Evolutionary conservation across 2,888 invertebrate species (phyloP), one percentile per base, ranked within the genome.

Genomic region (Nymphalis polychloros): DNA sequence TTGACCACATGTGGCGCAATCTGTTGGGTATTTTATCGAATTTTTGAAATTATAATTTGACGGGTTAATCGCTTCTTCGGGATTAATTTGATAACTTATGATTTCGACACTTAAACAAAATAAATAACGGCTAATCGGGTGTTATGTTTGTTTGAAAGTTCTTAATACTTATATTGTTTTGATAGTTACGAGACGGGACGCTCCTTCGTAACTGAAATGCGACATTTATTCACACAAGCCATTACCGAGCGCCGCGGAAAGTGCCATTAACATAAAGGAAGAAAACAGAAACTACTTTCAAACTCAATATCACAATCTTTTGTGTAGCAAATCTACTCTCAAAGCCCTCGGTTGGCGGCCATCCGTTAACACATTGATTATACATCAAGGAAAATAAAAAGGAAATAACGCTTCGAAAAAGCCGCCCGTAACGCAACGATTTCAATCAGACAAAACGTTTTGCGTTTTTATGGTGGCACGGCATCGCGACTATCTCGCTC

Each of bases 321-420:
- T 92, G 90, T 91, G 87, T 88, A 81, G 88, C 87, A 90, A 92
- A 92, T 90, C 86, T 91, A 90, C 86, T 89, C 83, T 83, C 84
- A 78, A 79, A 82, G 84, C 85, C 85, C 85, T 84, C 84, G 81
- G 81, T 76, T 84, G 83, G 83, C 88, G 88, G 86, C 89, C 89
- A 89, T 89, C 91, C 92, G 91, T 92, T 91, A 91, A 90, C 91
- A 87, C 91, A 92, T 92, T 92, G 90, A 92, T 92, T 92, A 92
- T 91, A 92, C 89, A 92, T 91, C 92, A 91, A 87, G 89, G 89
- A 87, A 90, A 90, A 90, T 89, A 89, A 89, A 89, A 90, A 87
- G 85, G 87, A 87, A 91, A 88, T 89, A 89, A 86, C 82, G 84
- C 84, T 79, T 81, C 82, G 85, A 85, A 89, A 88, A 89, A 87